These are phyloP conservation scores for Buceros bicornis DNA, from an alignment of 2,797 vertebrate species.

Conservation along the genomic window DNA sequence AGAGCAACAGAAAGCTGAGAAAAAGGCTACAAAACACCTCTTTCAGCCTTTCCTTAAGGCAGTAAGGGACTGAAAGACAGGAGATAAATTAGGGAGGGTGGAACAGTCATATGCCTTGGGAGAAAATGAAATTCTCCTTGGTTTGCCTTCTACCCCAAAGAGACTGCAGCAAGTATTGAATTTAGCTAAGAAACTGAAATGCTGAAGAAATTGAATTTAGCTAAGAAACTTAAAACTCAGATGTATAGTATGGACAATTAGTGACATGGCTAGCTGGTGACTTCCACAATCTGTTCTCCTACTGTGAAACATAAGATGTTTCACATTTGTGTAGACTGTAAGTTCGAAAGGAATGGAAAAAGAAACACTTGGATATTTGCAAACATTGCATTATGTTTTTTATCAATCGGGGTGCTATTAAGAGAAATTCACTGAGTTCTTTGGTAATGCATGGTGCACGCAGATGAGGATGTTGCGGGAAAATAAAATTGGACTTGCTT, in stretches of 20 bases:
- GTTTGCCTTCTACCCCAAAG: background rate
- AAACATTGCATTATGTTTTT: background rate
- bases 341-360: slow-evolving; percentile 12
- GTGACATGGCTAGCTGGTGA: background rate
- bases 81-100: background rate
- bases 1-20: background rate
- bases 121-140: background rate
- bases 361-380: slow-evolving; percentile 7
- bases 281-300: background rate
- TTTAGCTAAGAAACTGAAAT: background rate
- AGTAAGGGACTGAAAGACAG: background rate
- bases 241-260: background rate
- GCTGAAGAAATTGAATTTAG: background rate
- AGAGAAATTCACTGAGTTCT: background rate
- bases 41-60: background rate
- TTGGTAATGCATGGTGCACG: background rate
- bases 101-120: background rate
- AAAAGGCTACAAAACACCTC: background rate
- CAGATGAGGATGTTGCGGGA: background rate
- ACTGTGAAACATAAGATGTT: background rate
- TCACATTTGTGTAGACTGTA: background rate
- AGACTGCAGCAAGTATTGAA: background rate
- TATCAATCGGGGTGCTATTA: background rate
- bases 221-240: background rate
- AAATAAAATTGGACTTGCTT: background rate